Conservation (phyloP, 2,797 vertebrate species). For the Tapirus indicus region DNA sequence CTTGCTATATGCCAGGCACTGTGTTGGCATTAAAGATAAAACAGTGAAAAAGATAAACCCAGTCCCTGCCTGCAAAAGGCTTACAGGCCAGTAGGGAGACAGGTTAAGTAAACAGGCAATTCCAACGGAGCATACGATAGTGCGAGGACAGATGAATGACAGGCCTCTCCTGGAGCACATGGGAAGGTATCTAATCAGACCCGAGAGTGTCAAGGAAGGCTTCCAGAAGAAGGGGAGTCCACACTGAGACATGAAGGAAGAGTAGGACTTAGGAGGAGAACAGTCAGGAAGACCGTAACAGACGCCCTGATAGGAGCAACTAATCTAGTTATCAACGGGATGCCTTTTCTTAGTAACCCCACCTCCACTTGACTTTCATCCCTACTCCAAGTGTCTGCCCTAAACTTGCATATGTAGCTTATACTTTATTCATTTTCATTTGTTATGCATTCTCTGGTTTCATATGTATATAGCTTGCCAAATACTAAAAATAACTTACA, state of each 20-base stretch:
- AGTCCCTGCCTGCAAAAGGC: not conserved
- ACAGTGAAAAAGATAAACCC: not conserved
- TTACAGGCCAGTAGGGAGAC: not conserved
- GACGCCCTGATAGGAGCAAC: not conserved
- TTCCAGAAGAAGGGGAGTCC: not conserved
- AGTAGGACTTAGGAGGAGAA: not conserved
- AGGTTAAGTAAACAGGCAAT: not conserved
- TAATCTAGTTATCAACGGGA: not conserved
- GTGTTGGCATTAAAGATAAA: not conserved
- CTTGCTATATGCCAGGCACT: not conserved
- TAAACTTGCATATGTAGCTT: not conserved
- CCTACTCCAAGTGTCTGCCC: not conserved
- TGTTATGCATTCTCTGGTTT: not conserved
- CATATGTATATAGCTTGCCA: not conserved
- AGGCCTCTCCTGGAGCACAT: not conserved
- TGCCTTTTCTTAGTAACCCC: not conserved
- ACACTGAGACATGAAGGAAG: not conserved
- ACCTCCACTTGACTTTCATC: not conserved
- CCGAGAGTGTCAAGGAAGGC: not conserved
- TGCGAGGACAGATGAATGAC: not conserved
- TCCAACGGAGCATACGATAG: fast-evolving
- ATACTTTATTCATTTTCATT: not conserved
- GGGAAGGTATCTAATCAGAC: not conserved
- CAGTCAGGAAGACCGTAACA: not conserved
- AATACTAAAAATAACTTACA: not conserved